These are phyloP conservation scores for Galerucella nymphaeae DNA, from an alignment of 2,888 invertebrate genomes.

Conservation along the genomic window DNA sequence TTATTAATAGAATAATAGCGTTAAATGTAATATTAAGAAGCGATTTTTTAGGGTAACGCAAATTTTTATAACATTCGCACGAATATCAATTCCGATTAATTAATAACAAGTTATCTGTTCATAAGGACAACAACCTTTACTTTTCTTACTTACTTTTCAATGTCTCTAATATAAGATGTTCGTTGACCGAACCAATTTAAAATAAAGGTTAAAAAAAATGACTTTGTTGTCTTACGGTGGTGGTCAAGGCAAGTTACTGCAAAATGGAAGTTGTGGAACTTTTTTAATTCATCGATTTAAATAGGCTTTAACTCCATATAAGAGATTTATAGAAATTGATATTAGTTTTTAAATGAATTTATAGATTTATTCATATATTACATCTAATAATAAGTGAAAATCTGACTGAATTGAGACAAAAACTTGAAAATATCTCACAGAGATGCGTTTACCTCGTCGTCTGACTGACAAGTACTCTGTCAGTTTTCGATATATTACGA, in stretches of 20 bases:
- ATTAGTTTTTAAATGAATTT: too few species aligned
- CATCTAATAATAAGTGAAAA: too few species aligned
- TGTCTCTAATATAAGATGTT: not conserved
- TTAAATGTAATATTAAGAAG: too few species aligned
- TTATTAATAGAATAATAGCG: too few species aligned
- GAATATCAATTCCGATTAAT: not conserved
- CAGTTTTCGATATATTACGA: too few species aligned
- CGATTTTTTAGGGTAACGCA: too few species aligned
- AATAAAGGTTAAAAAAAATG: not conserved
- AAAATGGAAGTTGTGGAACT: not conserved
- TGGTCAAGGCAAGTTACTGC: not conserved
- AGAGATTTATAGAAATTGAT: not conserved
- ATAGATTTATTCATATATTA: too few species aligned
- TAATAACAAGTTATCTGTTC: not conserved
- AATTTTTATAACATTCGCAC: too few species aligned
- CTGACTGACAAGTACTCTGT: too few species aligned
- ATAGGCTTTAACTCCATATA: not conserved
- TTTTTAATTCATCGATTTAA: not conserved
- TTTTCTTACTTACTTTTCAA: not conserved
- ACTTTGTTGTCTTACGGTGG: not conserved
- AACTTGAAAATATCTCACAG: too few species aligned
- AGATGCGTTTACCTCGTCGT: too few species aligned
- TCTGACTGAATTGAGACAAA: too few species aligned
- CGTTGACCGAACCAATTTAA: constrained; percentile 1
- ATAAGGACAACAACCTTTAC: not conserved